A percentile compares a stretch with the other conserved stretches of the same genome.
Conservation (phyloP, 2,888 invertebrate species). For the Alloplasta piceator region DNA sequence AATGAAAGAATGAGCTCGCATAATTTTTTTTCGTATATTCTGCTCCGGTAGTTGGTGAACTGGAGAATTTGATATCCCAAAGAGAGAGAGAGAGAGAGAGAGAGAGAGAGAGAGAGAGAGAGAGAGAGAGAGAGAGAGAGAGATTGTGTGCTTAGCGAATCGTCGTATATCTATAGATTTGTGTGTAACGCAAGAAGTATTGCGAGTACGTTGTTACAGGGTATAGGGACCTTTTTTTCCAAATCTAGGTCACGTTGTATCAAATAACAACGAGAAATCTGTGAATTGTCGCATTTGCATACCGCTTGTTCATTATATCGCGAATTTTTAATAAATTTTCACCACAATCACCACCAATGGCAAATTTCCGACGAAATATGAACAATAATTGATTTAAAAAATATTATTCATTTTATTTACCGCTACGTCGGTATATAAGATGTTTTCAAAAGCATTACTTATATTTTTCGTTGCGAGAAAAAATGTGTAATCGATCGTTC, state of each 20-base stretch:
- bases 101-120: neutral
- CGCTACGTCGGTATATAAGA: too few species aligned
- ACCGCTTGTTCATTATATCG: too few species aligned
- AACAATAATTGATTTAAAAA: too few species aligned
- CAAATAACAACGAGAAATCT: constrained; percentile 43
- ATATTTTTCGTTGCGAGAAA: too few species aligned
- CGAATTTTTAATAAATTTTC: too few species aligned
- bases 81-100: constrained; percentile 10
- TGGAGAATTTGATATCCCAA: constrained; percentile 40
- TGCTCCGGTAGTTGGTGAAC: constrained; percentile 21
- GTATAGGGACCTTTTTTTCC: constrained; percentile 33
- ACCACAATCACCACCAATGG: too few species aligned
- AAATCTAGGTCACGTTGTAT: constrained; percentile 56
- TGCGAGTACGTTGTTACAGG: constrained; percentile 5
- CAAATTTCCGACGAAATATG: too few species aligned
- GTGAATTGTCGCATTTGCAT: constrained; percentile 1
- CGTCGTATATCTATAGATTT: constrained; percentile 22
- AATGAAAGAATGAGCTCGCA: neutral
- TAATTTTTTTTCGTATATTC: constrained; percentile 4
- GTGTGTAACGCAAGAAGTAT: constrained; percentile 32
- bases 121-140: constrained; percentile 12
- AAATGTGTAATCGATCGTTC: too few species aligned
- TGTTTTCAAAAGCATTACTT: too few species aligned
- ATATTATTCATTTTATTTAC: too few species aligned
- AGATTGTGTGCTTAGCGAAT: constrained; percentile 27